Evolutionary conservation across 2,113 vertebrate species (phyloP), one percentile per base, ranked within the genome.

Genomic region (Phaethon lepturus): DNA sequence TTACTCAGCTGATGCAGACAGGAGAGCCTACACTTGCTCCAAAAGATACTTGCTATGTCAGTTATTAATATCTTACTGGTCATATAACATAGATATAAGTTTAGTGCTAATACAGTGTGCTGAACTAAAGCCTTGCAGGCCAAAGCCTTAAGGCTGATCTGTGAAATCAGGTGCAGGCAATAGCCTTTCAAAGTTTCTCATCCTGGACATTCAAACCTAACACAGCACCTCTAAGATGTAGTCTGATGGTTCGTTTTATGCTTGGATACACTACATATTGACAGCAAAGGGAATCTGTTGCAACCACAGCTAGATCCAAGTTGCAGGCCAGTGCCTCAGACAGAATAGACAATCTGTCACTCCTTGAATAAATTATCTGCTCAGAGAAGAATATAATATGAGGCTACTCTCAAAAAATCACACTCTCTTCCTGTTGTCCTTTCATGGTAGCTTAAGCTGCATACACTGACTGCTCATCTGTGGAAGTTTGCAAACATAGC

Each of bases 331-430:
- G 64, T 68, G 35, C 84, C 55, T 95, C 86, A 94, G 53, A 93
- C 58, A 63, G 91, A 72, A 9, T 3, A 71, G 75, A 78, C 92
- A 95, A 95, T 78, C 95, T 93, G 85, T 88, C 78, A 90, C 78
- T 88, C 60, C 79, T 73, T 58, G 88, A 91, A 97, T 95, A 95
- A 81, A 94, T 95, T 94, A 79, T 71, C 44, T 84, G 66, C 91
- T 91, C 72, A 79, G 73, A 78, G 84, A 92, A 95, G 72, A 93
- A 69, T 55, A 81, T 59, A 93, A 94, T 66, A 73, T 3, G 25
- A 86, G 35, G 44, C 22, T 83, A 11, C 74, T 67, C 73, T 69
- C 60, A 45, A 71, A 90, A 85, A 69, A 42, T 2, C 52, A 59
- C 40, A 35, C 44, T 44, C 24, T 59, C 67, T 47, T 94, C 45